phyloP scores from a whole-genome alignment of 2,113 vertebrate genomes.

The Chiloscyllium plagiosum region DNA sequence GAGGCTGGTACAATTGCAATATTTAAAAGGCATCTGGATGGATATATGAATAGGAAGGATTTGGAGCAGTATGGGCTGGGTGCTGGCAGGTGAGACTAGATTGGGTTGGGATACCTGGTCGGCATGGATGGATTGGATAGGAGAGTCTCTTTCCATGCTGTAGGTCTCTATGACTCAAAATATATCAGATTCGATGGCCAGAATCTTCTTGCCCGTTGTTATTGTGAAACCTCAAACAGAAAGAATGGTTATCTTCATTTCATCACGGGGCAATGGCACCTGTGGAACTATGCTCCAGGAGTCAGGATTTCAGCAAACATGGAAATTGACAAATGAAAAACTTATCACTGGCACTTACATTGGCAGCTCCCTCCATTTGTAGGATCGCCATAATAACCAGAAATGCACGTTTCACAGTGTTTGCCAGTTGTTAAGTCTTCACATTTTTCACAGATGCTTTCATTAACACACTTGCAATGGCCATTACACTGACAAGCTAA shows the following conservation, averaged over 20 bases:
- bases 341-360: slow-evolving; percentile 65
- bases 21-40: too few relatives aligned
- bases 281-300: background rate
- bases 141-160: too few relatives aligned
- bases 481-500: slow-evolving; percentile 95
- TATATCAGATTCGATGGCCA: too few relatives aligned
- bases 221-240: background rate
- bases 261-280: background rate
- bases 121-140: too few relatives aligned
- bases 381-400: slow-evolving; percentile 90
- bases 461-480: slow-evolving; percentile 88
- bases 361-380: slow-evolving; percentile 94
- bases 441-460: slow-evolving; percentile 90
- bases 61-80: too few relatives aligned
- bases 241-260: background rate
- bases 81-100: too few relatives aligned
- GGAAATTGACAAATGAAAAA: background rate
- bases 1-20: too few relatives aligned
- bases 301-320: background rate
- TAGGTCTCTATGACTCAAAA: background rate
- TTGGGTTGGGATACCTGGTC: too few relatives aligned
- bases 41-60: too few relatives aligned
- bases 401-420: slow-evolving; percentile 89
- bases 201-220: background rate
- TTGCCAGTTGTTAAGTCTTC: slow-evolving; percentile 88